Base-by-base conservation (phyloP, 1,140 invertebrate genomes). In the Hormaphis cornu region DNA sequence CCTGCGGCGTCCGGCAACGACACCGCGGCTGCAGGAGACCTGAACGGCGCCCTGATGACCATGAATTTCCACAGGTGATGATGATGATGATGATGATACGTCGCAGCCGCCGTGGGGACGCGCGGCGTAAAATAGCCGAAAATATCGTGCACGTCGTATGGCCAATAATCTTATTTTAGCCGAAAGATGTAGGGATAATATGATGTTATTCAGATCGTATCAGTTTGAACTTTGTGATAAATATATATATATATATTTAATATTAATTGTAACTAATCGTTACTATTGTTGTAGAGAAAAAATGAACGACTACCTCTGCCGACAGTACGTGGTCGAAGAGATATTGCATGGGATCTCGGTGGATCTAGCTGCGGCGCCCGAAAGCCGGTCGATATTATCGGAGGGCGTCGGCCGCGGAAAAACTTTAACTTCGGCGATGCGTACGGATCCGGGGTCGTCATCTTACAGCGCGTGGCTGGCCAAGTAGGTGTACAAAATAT, bases 11-110 rank as follows among this genome's bases (percentile, higher is more conserved):
- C 30, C 18, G 26, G 6, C 37, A 63, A 48, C 18, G 26, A 18
- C 12, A 61, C 28, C 6, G 16, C 20, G 18, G 12, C 24, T 14
- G 28, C 24, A 2, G 61, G 61, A 66, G 28, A 48, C 24, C 35
- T 66, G 20, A 48, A 66, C 46, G 61, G 50, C 20, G 61, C 61
- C 6, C 22, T 66, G 26, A 50, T 22, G 14, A 66, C 61, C 18
- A 66, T 66, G 61, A 35, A 22, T 24, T 66, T 66, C 14, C 61
- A 66, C 61, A 66, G 61, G 61, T 66, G 12, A n/a, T 46, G 42
- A 37, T 37, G 14, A 37, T 6, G 14, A 37, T 37, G 14, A 14
- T 37, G 14, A 37, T 37, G n/a, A n/a, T n/a, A n/a, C n/a, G n/a
- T n/a, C n/a, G n/a, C n/a, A n/a, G n/a, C n/a, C n/a, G n/a, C n/a